phyloP scores from a whole-genome alignment of 2,888 invertebrate species.

The Lobophora halterata region DNA sequence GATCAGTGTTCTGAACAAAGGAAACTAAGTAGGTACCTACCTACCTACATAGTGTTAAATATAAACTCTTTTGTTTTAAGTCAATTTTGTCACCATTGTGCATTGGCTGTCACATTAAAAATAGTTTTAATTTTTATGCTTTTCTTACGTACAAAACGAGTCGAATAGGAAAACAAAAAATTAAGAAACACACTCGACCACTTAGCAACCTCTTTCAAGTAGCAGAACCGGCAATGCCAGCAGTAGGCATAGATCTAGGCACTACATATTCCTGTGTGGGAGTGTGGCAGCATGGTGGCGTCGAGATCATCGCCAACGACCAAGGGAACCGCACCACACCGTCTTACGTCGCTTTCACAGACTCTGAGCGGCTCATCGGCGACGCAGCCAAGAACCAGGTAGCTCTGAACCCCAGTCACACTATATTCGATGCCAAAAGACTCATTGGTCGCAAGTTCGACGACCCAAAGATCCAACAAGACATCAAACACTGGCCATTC shows the following conservation, averaged over 20 bases:
- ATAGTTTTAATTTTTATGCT: too few species aligned
- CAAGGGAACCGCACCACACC: conserved; percentile 87
- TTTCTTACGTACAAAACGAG: too few species aligned
- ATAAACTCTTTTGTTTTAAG: too few species aligned
- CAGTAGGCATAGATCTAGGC: conserved; percentile 78
- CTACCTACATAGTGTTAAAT: too few species aligned
- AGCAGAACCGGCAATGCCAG: too few species aligned
- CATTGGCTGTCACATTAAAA: too few species aligned
- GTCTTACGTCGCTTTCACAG: conserved; percentile 87
- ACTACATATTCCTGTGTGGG: conserved; percentile 79
- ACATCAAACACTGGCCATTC: conserved; percentile 93
- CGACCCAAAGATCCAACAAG: conserved; percentile 87
- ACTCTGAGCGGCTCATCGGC: conserved; percentile 81
- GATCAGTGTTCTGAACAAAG: too few species aligned
- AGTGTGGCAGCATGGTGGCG: conserved; percentile 83
- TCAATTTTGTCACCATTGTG: too few species aligned
- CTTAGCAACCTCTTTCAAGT: neutral
- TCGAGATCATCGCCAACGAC: conserved; percentile 85
- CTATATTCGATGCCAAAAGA: conserved; percentile 90
- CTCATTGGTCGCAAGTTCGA: conserved; percentile 89
- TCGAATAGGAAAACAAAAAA: too few species aligned
- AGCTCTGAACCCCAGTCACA: conserved; percentile 86
- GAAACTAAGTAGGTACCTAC: too few species aligned
- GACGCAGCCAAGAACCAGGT: conserved; percentile 87
- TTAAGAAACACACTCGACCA: too few species aligned